Evolutionary conservation across 2,888 invertebrate genomes (phyloP).

Genomic region (Ceraclea dissimilis): DNA sequence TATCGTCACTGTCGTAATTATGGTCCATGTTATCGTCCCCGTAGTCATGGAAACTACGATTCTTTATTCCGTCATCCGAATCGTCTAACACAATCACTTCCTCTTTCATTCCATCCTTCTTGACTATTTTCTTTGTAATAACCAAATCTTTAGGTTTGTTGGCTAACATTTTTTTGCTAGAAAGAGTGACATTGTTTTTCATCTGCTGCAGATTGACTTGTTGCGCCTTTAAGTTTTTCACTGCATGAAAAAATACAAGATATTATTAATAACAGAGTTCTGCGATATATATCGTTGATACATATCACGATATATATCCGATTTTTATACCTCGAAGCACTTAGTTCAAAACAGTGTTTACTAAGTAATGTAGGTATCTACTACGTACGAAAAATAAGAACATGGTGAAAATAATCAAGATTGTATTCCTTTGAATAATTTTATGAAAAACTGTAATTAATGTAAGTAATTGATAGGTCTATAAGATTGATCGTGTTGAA

Average conservation of each 20-base stretch:
- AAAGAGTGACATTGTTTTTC: neutral
- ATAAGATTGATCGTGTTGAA: too few relatives aligned
- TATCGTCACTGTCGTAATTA: neutral
- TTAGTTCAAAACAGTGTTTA: too few relatives aligned
- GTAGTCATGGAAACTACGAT: neutral
- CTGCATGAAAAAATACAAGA: neutral
- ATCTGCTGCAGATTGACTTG: neutral
- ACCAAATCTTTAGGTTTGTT: neutral
- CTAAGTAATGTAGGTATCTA: too few relatives aligned
- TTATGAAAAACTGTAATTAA: too few relatives aligned
- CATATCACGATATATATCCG: too few relatives aligned
- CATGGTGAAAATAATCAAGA: too few relatives aligned
- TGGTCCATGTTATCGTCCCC: neutral
- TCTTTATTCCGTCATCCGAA: neutral
- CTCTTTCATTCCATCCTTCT: neutral
- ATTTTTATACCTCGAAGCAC: too few relatives aligned
- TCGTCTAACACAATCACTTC: neutral
- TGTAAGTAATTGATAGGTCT: too few relatives aligned
- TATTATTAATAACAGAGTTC: too few relatives aligned
- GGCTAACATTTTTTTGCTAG: neutral
- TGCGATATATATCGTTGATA: too few relatives aligned
- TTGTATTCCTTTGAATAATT: too few relatives aligned
- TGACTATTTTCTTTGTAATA: neutral
- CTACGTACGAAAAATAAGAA: too few relatives aligned
- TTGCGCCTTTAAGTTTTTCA: neutral